Evolutionary conservation across 2,113 vertebrate genomes (phyloP), one percentile per base, ranked within the genome.

Genomic region (Collichthys lucidus): DNA sequence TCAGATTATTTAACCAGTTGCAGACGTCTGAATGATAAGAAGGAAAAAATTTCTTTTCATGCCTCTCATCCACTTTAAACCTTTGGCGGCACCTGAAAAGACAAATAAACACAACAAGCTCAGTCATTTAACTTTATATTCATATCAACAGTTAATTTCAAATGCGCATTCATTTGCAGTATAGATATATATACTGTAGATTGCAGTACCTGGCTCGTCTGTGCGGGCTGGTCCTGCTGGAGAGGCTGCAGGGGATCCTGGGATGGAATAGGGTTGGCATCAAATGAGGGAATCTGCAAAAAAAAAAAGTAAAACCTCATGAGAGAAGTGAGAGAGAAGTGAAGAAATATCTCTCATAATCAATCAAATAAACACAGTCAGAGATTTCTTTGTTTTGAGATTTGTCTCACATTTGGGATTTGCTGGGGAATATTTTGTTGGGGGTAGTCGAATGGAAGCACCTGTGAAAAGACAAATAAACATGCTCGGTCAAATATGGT

Each of bases 361-460:
- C 2, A 46, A 19, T 53, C n/a, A 56, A 31, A 17, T 11, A 40
- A 46, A 55, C 10, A 57, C 53, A 4, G 22, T 49, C 1, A 49
- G 68, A 68, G 4, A 16, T 19, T 2, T 24, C 0, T 55, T 59
- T 46, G 1, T 3, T 60, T n/a, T n/a, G n/a, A n/a, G n/a, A 2
- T 29, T 70, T 31, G 22, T 77, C 92, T 93, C 56, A 95, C 95
- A 55, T 93, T 94, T 20, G 88, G 82, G 31, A 55, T 71, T 85
- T 90, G 92, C 66, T 92, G 92, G 29, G 92, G 92, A 68, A 60
- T 61, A 50, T 73, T 86, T 24, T 92, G 92, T 53, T 85, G 88
- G 15, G 91, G 80, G 26, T 82, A 89, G 2, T 91, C 90, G 47
- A 93, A 93, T 40, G 91, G 91, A 3, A 93, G 71, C 26, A 87